phyloP scores from a whole-genome alignment of 1,140 invertebrate species.

The Formica selysi region DNA sequence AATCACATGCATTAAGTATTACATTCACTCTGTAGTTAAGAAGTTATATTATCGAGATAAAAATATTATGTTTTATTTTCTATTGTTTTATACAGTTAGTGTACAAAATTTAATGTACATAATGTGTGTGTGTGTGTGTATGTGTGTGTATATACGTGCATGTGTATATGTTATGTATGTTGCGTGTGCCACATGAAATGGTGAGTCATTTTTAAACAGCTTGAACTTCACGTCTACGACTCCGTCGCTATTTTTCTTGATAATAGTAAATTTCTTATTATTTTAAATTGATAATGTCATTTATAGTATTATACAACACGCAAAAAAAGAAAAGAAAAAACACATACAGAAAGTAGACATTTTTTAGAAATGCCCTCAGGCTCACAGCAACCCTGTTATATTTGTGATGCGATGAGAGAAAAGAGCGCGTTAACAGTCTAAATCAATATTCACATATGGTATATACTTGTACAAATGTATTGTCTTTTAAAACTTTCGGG shows the following conservation, averaged over 20 bases:
- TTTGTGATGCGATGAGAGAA: slow-evolving; percentile 6
- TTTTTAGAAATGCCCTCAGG: slow-evolving; percentile 27
- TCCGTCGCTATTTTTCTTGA: slow-evolving; percentile 42
- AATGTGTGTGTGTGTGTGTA: not conserved
- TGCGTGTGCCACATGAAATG: slow-evolving; percentile 60
- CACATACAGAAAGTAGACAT: not conserved
- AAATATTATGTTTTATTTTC: not conserved
- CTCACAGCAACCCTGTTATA: slow-evolving; percentile 8
- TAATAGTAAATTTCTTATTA: slow-evolving; percentile 31
- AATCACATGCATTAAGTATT: slow-evolving; percentile 34
- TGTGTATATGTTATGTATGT: not conserved
- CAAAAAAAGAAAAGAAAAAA: not conserved
- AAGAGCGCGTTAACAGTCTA: slow-evolving; percentile 33
- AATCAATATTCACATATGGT: slow-evolving; percentile 46
- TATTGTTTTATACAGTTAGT: slow-evolving; percentile 7
- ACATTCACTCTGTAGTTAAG: slow-evolving; percentile 47
- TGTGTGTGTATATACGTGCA: no score
- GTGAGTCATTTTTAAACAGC: slow-evolving; percentile 60
- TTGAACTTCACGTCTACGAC: slow-evolving; percentile 66
- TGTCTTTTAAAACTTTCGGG: slow-evolving; percentile 77
- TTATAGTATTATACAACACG: slow-evolving; percentile 40
- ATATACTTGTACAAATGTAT: slow-evolving; percentile 78
- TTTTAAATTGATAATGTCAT: slow-evolving; percentile 43
- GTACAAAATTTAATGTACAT: slow-evolving; percentile 26
- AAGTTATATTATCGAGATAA: slow-evolving; percentile 46